Conservation (phyloP, 1,140 invertebrate genomes). For the Macrobrachium nipponense region DNA sequence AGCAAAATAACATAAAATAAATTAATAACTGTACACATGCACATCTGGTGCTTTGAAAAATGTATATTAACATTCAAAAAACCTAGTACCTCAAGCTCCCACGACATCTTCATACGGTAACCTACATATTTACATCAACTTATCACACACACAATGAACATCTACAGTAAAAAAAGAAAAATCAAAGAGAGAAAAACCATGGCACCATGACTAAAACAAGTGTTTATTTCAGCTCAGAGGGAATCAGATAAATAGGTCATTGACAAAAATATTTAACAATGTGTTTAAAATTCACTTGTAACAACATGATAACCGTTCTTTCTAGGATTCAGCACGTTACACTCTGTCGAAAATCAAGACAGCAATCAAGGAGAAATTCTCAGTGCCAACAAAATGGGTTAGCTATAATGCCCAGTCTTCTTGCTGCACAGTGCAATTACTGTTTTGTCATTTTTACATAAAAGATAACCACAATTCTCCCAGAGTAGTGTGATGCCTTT, state of each 20-base stretch:
- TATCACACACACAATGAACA: constrained; percentile 46
- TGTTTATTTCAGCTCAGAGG: constrained; percentile 34
- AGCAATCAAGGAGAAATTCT: constrained; percentile 5
- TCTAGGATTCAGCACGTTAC: constrained; percentile 42
- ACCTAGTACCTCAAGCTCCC: constrained; percentile 43
- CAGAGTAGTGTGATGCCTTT: too few relatives aligned
- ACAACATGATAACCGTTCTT: constrained; percentile 56
- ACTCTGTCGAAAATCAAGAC: constrained; percentile 12
- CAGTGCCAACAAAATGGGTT: background rate
- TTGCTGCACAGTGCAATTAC: too few relatives aligned
- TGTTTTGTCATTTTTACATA: too few relatives aligned
- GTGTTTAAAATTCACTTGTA: constrained; percentile 62
- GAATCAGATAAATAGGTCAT: constrained; percentile 57
- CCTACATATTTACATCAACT: constrained; percentile 55
- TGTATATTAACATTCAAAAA: constrained; percentile 33
- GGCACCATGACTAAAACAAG: constrained; percentile 54
- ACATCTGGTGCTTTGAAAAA: constrained; percentile 23
- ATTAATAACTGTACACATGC: constrained; percentile 58
- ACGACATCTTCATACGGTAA: constrained; percentile 37
- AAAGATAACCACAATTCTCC: too few relatives aligned
- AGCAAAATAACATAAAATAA: constrained; percentile 40
- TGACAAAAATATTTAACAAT: constrained; percentile 62
- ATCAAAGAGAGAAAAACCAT: constrained; percentile 21
- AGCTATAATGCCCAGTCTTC: too few relatives aligned
- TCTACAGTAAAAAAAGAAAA: constrained; percentile 25